Evolutionary conservation across 2,797 vertebrate genomes (phyloP).

Genomic region (Protosalanx chinensis): DNA sequence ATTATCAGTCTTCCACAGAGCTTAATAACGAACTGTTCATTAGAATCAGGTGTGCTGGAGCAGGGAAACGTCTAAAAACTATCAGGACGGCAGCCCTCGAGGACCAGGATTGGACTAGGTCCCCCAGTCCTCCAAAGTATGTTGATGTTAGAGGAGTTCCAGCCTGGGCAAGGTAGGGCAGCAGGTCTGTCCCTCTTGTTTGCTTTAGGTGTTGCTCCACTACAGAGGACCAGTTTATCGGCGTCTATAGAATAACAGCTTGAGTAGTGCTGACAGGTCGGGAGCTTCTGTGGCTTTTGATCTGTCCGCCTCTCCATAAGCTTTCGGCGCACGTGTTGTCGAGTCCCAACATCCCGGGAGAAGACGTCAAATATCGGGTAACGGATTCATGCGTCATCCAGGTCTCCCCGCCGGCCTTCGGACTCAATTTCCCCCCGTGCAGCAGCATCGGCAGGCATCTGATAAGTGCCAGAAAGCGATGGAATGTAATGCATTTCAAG

Average conservation of each 20-base stretch:
- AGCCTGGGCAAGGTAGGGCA: neutral
- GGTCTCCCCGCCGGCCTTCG: neutral
- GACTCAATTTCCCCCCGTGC: constrained; percentile 23
- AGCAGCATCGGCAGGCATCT: constrained; percentile 15
- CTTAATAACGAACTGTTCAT: no score
- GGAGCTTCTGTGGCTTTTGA: neutral
- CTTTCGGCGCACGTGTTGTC: constrained; percentile 8
- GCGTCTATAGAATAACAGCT: constrained; percentile 5
- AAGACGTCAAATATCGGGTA: neutral
- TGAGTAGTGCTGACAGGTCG: constrained; percentile 11
- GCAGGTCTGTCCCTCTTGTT: neutral
- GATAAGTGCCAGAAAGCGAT: constrained; percentile 18
- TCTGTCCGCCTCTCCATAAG: neutral
- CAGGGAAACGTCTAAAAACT: no score
- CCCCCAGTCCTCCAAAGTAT: no score
- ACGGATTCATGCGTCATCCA: constrained; percentile 6
- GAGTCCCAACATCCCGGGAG: constrained; percentile 2
- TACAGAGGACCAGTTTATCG: neutral
- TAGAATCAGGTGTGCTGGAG: no score
- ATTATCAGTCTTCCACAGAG: no score
- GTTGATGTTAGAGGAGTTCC: no score
- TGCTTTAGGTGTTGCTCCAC: neutral
- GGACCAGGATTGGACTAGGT: no score
- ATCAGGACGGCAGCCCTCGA: no score
- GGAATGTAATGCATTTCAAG: constrained; percentile 28